Percentiles rank a stretch among this genome's conserved stretches.
Evolutionary conservation across 2,113 vertebrate species (phyloP).

Genomic region (Toxotes chatareus): DNA sequence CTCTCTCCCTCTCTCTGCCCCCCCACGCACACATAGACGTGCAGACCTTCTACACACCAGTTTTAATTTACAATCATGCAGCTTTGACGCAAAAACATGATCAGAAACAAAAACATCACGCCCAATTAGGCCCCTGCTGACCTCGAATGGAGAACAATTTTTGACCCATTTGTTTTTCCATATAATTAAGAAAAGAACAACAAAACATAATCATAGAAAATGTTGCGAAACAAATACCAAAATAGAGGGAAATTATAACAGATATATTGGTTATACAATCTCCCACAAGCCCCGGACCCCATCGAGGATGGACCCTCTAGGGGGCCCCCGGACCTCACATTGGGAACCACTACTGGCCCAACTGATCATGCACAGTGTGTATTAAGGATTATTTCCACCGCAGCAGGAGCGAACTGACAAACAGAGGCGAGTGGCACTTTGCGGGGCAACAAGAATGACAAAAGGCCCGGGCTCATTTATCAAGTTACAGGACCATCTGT

Average conservation of each 20-base stretch:
- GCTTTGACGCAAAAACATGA: constrained; percentile 40
- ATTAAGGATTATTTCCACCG: constrained; percentile 49
- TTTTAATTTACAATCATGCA: constrained; percentile 31
- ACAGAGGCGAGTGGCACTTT: constrained; percentile 46
- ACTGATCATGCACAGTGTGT: constrained; percentile 8
- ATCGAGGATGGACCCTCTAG: constrained; percentile 23
- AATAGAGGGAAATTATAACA: neutral
- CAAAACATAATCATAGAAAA: neutral
- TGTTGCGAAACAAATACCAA: neutral
- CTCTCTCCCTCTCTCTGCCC: neutral
- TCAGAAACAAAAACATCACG: constrained; percentile 22
- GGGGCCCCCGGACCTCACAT: constrained; percentile 20
- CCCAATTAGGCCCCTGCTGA: constrained; percentile 39
- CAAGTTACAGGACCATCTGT: constrained; percentile 79
- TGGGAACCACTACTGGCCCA: neutral
- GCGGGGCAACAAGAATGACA: constrained; percentile 59
- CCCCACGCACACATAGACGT: neutral
- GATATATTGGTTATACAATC: too few relatives aligned
- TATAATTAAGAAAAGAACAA: neutral
- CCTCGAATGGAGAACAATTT: neutral
- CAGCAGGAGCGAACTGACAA: constrained; percentile 34
- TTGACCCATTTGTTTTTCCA: neutral
- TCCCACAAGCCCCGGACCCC: neutral
- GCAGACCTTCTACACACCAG: neutral
- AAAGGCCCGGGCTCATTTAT: constrained; percentile 74